Percentiles rank a stretch among this genome's conserved stretches.
Conservation (phyloP, 92 coral and sea anemone species). For the Porites cylindrica region DNA sequence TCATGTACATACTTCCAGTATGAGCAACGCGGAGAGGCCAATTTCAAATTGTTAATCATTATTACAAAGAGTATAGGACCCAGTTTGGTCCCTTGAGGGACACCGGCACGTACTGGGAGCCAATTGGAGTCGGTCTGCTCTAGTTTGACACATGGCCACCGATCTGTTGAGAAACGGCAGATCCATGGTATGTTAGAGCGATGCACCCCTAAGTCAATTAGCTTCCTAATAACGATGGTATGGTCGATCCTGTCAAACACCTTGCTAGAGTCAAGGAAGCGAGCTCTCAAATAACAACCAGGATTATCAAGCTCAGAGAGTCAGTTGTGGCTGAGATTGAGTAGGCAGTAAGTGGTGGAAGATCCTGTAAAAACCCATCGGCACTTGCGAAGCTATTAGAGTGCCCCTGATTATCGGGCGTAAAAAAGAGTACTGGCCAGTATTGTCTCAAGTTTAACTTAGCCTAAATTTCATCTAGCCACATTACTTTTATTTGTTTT, state of each 20-base stretch:
- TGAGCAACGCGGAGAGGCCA: not conserved
- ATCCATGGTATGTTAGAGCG: conserved; percentile 64
- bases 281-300: no score
- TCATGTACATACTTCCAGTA: conserved; percentile 12
- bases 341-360: conserved; percentile 22
- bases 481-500: no score
- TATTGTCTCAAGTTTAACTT: no score
- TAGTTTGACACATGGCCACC: conserved; percentile 30
- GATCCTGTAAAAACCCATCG: conserved; percentile 1
- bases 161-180: conserved; percentile 45
- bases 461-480: not conserved
- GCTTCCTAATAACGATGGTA: not conserved
- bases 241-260: no score
- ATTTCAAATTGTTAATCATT: conserved; percentile 4
- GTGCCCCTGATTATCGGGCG: no score
- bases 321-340: no score
- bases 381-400: no score
- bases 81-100: conserved; percentile 44
- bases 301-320: no score
- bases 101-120: conserved; percentile 28
- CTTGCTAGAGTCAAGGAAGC: no score
- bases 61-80: conserved; percentile 41
- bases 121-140: conserved; percentile 11
- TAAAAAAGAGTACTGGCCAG: no score
- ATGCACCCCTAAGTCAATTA: conserved; percentile 51